Percentiles rank a stretch among this genome's conserved stretches.
Conservation (phyloP, 2,113 vertebrate genomes). For the Elephantulus edwardii region DNA sequence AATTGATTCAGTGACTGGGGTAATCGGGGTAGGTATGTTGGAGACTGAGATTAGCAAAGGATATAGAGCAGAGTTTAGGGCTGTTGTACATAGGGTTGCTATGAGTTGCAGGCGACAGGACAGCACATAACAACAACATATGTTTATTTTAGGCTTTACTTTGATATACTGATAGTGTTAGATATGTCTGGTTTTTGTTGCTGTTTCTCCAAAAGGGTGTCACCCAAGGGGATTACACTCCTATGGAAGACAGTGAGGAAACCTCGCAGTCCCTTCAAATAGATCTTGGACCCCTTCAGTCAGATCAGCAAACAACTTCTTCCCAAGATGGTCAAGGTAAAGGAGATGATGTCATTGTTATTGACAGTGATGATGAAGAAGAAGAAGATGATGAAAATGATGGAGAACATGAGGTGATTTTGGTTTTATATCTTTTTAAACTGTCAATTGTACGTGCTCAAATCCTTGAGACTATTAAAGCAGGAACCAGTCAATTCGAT, state of each 20-base stretch:
- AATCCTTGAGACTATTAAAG: not conserved
- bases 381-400: conserved; percentile 95
- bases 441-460: not conserved
- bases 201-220: conserved; percentile 85
- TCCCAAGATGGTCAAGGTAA: conserved; percentile 86
- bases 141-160: conserved; percentile 20
- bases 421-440: conserved; percentile 1
- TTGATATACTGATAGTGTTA: not conserved
- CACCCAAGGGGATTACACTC: conserved; percentile 88
- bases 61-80: too few species aligned
- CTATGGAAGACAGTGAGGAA: conserved; percentile 89
- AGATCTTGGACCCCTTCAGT: conserved; percentile 87
- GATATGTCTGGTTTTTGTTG: conserved; percentile 9
- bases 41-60: too few species aligned
- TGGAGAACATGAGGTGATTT: conserved; percentile 88
- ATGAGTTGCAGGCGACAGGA: too few species aligned
- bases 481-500: not conserved
- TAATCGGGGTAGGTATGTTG: too few species aligned
- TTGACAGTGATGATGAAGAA: conserved; percentile 94
- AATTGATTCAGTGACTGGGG: too few species aligned
- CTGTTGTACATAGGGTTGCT: too few species aligned
- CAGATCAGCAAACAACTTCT: conserved; percentile 86
- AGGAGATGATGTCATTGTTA: conserved; percentile 93
- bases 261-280: conserved; percentile 87
- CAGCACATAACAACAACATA: too few species aligned